phyloP scores from a whole-genome alignment of 2,888 invertebrate species.

The Cataglyphis rosenhaueri region DNA sequence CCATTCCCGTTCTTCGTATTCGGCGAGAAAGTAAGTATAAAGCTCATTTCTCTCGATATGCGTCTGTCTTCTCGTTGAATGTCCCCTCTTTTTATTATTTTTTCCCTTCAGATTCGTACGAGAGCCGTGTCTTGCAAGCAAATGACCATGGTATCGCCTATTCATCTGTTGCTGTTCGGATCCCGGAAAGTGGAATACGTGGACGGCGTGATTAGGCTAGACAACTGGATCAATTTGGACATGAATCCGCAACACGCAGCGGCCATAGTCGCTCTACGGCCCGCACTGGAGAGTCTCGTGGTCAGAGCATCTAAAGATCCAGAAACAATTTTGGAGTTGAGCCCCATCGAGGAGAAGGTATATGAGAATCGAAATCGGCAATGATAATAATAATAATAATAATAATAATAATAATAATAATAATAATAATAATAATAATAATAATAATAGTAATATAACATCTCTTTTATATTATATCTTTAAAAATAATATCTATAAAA shows the following conservation, averaged over 20 bases:
- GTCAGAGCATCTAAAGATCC: conserved; percentile 93
- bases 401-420: neutral
- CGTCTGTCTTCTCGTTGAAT: neutral
- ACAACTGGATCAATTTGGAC: conserved; percentile 97
- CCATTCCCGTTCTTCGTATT: conserved; percentile 98
- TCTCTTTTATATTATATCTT: neutral
- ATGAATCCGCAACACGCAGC: conserved; percentile 94
- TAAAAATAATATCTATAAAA: neutral
- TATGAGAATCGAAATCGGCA: neutral
- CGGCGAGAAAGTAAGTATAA: conserved; percentile 94
- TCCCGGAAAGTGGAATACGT: conserved; percentile 94
- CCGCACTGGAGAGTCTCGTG: conserved; percentile 94
- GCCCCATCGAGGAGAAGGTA: conserved; percentile 89
- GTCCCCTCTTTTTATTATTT: neutral
- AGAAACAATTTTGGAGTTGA: conserved; percentile 90
- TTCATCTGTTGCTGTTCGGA: conserved; percentile 97
- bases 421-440: neutral
- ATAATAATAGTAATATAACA: neutral
- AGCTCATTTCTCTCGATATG: neutral
- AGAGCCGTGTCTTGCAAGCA: conserved; percentile 98
- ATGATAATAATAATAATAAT: too few species aligned
- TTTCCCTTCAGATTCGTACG: conserved; percentile 90
- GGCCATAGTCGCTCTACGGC: conserved; percentile 93
- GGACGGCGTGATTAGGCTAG: conserved; percentile 92
- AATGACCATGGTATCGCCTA: conserved; percentile 97